Base-by-base conservation (phyloP, 2,888 invertebrate genomes). In the Euclidia mi region DNA sequence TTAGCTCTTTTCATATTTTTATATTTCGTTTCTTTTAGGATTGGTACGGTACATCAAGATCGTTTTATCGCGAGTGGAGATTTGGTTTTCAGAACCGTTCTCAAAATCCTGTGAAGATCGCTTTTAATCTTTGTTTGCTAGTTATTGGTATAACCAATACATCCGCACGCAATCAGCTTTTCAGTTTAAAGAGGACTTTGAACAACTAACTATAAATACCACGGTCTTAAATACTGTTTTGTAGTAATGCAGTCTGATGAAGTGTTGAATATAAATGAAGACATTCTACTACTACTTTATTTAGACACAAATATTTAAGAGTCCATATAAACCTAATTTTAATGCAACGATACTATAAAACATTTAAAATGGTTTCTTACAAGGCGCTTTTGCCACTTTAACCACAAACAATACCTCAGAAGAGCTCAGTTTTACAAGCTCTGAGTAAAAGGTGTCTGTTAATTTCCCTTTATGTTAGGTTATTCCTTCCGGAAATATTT, bases 401-500 rank as follows among this genome's bases (percentile, higher is more conserved):
- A 32, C 32, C 32, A 15, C 34, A 34, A 14, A 15, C 34, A 34
- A 34, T 34, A 12, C 34, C 2, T 14, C 14, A 25, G 10, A 6
- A 34, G 34, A 11, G n/a, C 6, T 41, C 18, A 35, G 25, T 25
- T 9, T n/a, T 38, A 51, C 38, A 25, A 38, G 25, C 20, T 3
- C 29, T 29, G 37, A 48, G 47, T 52, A 69, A 73, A 79, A 79
- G 79, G 72, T 78, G 81, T 77, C 70, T 71, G 78, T 77, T 79
- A 82, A 79, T 82, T 81, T 64, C 66, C 68, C 69, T n/a, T n/a
- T n/a, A n/a, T 72, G 65, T 71, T 57, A 67, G 74, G 76, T 79
- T 85, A 88, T 88, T 87, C 84, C 85, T 84, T 84, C 79, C 81
- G 85, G 85, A 89, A 86, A 87, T 87, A 88, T 88, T 88, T 81